These are phyloP conservation scores for Silurus asotus DNA, from an alignment of 2,113 vertebrate genomes.

Conservation along the genomic window DNA sequence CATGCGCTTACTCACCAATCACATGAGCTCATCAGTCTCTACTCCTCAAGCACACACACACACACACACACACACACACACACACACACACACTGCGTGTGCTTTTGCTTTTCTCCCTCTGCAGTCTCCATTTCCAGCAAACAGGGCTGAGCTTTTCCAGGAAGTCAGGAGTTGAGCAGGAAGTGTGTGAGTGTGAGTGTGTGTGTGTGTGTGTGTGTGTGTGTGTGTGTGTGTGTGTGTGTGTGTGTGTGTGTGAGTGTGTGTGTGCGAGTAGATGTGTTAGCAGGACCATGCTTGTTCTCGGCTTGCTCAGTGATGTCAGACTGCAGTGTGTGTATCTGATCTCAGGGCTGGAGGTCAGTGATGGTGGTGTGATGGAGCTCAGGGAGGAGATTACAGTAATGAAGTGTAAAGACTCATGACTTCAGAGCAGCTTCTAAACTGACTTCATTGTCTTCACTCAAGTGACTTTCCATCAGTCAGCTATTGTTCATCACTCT, in stretches of 20 bases:
- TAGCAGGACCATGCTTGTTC: background rate
- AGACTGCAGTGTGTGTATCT: constrained; percentile 42
- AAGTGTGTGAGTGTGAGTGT: constrained; percentile 22
- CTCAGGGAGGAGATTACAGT: constrained; percentile 19
- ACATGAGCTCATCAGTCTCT: constrained; percentile 53
- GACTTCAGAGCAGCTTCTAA: constrained; percentile 30
- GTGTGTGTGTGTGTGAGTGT: background rate
- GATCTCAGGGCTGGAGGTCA: constrained; percentile 39
- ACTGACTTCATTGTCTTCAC: constrained; percentile 46
- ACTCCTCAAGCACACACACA: background rate
- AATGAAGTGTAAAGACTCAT: constrained; percentile 30
- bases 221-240: too few relatives aligned
- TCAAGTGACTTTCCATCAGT: background rate
- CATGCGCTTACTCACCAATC: constrained; percentile 53
- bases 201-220: background rate
- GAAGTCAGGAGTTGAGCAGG: constrained; percentile 34
- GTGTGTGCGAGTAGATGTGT: background rate
- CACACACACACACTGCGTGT: constrained; percentile 14
- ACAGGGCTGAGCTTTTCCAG: constrained; percentile 41
- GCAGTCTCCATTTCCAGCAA: constrained; percentile 51
- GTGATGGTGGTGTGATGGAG: too few relatives aligned
- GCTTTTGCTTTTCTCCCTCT: constrained; percentile 28
- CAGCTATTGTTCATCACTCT: constrained; percentile 13
- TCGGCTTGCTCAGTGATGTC: constrained; percentile 43
- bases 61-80: constrained; percentile 13